Conservation (phyloP, 1,140 invertebrate genomes). For the Drosophila nasuta region DNA sequence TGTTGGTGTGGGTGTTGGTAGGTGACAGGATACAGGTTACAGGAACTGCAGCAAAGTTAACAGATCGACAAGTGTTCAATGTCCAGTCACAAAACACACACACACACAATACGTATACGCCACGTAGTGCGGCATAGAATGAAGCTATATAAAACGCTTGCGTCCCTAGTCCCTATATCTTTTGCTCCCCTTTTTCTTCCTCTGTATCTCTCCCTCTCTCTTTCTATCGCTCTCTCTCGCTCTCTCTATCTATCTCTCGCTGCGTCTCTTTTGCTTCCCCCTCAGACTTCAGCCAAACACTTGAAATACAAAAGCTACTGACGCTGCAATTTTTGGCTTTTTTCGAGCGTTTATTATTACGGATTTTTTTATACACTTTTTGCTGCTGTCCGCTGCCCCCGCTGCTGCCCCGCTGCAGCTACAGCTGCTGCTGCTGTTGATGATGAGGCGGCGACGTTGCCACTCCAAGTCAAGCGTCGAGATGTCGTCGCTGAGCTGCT, state of each 20-base stretch:
- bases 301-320: conserved; percentile 80
- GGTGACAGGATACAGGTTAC: conserved; percentile 17
- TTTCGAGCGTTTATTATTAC: conserved; percentile 83
- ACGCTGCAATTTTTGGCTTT: conserved; percentile 82
- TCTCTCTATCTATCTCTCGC: neutral
- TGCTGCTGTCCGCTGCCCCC: neutral
- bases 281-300: conserved; percentile 54
- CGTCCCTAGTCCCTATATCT: neutral
- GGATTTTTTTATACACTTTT: conserved; percentile 56
- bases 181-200: neutral
- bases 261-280: neutral
- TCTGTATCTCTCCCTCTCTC: neutral
- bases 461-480: conserved; percentile 63
- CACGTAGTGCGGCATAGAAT: conserved; percentile 5
- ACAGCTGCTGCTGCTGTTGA: conserved; percentile 36
- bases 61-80: conserved; percentile 45
- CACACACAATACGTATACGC: conserved; percentile 2
- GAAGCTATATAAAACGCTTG: neutral
- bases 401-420: neutral
- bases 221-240: neutral
- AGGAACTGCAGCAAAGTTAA: conserved; percentile 20
- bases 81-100: conserved; percentile 29
- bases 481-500: conserved; percentile 43
- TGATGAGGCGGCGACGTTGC: conserved; percentile 59
- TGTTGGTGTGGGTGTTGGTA: neutral